phyloP scores from a whole-genome alignment of 1,140 invertebrate species.

The Meloidogyne floridensis region DNA sequence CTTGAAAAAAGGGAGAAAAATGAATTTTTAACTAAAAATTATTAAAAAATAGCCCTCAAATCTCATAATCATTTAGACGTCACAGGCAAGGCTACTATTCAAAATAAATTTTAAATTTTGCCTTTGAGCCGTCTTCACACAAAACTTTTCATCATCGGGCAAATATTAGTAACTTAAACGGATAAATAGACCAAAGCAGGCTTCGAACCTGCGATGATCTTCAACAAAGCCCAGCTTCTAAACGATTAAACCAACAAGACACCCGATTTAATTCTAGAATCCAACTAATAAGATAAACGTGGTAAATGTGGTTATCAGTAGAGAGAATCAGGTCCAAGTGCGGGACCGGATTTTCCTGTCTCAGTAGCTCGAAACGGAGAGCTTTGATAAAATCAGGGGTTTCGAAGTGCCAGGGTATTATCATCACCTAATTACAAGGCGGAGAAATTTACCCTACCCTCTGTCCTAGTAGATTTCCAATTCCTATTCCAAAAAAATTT shows the following conservation, averaged over 20 bases:
- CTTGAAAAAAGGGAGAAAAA: constrained; percentile 57
- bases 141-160: background rate
- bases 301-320: too few relatives aligned
- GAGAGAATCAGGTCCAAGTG: too few relatives aligned
- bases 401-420: too few relatives aligned
- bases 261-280: too few relatives aligned
- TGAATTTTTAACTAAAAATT: background rate
- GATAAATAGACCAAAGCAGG: too few relatives aligned
- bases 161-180: background rate
- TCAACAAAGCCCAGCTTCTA: background rate
- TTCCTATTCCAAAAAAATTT: background rate
- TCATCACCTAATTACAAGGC: too few relatives aligned
- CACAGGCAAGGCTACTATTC: background rate
- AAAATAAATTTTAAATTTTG: background rate
- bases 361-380: too few relatives aligned
- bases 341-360: too few relatives aligned
- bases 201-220: too few relatives aligned
- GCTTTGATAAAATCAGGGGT: too few relatives aligned
- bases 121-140: background rate
- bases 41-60: background rate
- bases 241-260: background rate
- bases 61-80: background rate
- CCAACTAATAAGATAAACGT: too few relatives aligned
- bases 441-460: too few relatives aligned
- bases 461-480: rapidly evolving